Evolutionary conservation across 2,888 invertebrate genomes (phyloP).

Genomic region (Amblyjoppa fuscipennis): DNA sequence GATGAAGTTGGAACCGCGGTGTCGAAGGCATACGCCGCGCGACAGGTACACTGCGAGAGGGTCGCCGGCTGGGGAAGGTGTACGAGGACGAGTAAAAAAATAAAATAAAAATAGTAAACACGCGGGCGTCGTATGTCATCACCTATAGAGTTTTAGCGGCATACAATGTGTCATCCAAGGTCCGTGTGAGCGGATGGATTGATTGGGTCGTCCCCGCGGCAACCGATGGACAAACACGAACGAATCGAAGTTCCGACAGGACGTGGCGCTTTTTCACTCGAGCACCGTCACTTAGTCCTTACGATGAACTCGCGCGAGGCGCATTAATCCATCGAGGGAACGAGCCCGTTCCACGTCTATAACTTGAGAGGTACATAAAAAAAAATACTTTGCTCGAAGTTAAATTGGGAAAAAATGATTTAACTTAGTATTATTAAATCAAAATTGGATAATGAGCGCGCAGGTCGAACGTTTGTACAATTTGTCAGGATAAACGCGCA

Average conservation of each 20-base stretch:
- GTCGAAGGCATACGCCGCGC: neutral
- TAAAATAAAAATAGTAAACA: neutral
- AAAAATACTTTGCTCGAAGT: too few relatives aligned
- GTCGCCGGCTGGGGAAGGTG: conserved; percentile 2
- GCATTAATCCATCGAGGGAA: conserved; percentile 33
- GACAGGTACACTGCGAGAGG: neutral
- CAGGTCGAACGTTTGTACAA: too few relatives aligned
- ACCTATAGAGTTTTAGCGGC: conserved; percentile 11
- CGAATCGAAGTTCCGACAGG: conserved; percentile 68
- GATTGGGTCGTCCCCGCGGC: conserved; percentile 84
- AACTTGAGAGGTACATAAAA: neutral
- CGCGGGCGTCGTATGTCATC: conserved; percentile 21
- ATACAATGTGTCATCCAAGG: neutral
- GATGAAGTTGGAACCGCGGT: neutral
- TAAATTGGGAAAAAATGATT: neutral
- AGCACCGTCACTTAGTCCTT: conserved; percentile 49
- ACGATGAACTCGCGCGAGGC: conserved; percentile 41
- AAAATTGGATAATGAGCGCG: neutral
- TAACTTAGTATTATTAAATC: neutral
- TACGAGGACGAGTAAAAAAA: conserved; percentile 35
- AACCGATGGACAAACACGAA: conserved; percentile 83
- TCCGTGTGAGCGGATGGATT: conserved; percentile 72
- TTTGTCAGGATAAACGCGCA: neutral
- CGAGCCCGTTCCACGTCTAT: neutral
- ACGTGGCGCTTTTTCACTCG: conserved; percentile 46